A percentile compares a stretch with the other conserved stretches of the same genome.
Evolutionary conservation across 1,140 invertebrate genomes (phyloP).

Genomic region (Medauroidea extradentata): DNA sequence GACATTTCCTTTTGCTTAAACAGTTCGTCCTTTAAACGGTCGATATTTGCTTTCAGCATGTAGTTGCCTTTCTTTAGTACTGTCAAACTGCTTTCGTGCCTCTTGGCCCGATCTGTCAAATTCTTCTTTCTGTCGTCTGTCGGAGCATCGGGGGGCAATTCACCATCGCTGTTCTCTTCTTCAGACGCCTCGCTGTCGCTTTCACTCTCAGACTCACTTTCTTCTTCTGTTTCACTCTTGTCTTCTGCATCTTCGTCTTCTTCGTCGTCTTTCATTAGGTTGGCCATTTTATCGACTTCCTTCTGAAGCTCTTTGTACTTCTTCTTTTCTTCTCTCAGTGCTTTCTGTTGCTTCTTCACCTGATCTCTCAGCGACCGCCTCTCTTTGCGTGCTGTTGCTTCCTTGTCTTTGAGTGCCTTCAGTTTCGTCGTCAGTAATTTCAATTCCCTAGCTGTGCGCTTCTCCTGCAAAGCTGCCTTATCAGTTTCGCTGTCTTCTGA

Average conservation of each 20-base stretch:
- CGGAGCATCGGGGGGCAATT: conserved; percentile 56
- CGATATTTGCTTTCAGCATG: conserved; percentile 77
- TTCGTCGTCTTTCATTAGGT: conserved; percentile 70
- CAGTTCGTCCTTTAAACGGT: conserved; percentile 77
- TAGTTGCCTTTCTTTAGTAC: conserved; percentile 83
- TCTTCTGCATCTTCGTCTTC: conserved; percentile 60
- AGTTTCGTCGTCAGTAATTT: conserved; percentile 72
- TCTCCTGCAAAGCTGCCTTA: conserved; percentile 61
- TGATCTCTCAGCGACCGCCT: conserved; percentile 69
- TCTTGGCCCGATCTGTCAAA: conserved; percentile 53
- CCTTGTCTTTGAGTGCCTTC: conserved; percentile 58
- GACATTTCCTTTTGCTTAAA: conserved; percentile 75
- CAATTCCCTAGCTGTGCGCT: conserved; percentile 62
- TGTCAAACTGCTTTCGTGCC: conserved; percentile 68
- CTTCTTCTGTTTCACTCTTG: conserved; percentile 52
- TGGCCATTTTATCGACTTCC: conserved; percentile 85
- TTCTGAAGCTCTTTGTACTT: conserved; percentile 61
- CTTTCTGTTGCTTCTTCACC: conserved; percentile 71
- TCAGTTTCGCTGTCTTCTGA: conserved; percentile 51
- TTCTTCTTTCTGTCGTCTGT: conserved; percentile 60
- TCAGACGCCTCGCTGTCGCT: conserved; percentile 51
- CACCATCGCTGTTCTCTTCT: conserved; percentile 58
- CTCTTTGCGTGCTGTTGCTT: conserved; percentile 63
- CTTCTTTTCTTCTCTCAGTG: conserved; percentile 53
- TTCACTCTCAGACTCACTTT: conserved; percentile 53